Conservation (phyloP, 2,797 vertebrate species). For the Falco naumanni region DNA sequence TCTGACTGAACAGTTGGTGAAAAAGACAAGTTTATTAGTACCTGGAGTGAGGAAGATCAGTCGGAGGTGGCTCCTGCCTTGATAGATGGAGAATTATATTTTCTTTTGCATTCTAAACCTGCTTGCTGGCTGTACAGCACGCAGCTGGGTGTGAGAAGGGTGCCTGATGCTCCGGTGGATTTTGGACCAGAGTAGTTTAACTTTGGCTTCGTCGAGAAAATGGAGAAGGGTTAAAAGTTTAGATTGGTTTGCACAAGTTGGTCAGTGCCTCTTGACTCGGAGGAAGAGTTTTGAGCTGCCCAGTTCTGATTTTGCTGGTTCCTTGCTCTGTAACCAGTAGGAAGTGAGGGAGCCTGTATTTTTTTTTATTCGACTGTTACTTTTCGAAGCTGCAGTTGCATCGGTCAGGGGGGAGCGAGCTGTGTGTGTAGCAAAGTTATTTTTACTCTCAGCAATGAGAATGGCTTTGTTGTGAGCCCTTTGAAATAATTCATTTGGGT, state of each 20-base stretch:
- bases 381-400: background rate
- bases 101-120: background rate
- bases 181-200: background rate
- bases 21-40: background rate
- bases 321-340: background rate
- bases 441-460: slow-evolving; percentile 32
- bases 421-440: background rate
- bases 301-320: slow-evolving; percentile 18
- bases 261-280: background rate
- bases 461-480: slow-evolving; percentile 25
- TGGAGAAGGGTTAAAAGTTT: background rate
- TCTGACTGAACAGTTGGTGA: background rate
- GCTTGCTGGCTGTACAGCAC: background rate
- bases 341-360: background rate
- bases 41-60: background rate
- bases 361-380: background rate
- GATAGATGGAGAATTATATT: background rate
- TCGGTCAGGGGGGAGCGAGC: slow-evolving; percentile 3
- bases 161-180: background rate
- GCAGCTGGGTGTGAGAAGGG: background rate
- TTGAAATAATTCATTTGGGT: slow-evolving; percentile 46
- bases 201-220: background rate
- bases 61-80: background rate
- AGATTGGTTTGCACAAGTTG: background rate
- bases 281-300: background rate